phyloP scores from a whole-genome alignment of 2,113 vertebrate genomes.

The Lanius collurio region DNA sequence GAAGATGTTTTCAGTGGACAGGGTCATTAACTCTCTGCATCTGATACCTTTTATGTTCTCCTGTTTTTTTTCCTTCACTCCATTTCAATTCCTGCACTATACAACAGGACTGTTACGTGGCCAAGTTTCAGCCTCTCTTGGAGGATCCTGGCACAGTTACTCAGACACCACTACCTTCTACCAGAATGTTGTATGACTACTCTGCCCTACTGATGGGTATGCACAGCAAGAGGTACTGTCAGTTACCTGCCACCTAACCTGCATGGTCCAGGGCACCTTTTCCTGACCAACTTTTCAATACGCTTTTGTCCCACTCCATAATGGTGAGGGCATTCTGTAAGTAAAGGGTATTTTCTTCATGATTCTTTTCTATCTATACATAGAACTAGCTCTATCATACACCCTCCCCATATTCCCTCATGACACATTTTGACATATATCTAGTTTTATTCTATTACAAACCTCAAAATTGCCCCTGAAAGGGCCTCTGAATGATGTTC shows the following conservation, averaged over 20 bases:
- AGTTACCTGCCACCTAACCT: not conserved
- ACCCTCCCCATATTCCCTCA: conserved; percentile 39
- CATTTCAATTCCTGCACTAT: not conserved
- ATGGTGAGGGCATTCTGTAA: not conserved
- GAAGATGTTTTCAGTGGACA: conserved; percentile 16
- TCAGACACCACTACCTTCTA: not conserved
- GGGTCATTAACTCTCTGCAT: conserved; percentile 76
- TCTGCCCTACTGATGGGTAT: not conserved
- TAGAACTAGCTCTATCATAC: not conserved
- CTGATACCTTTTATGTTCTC: conserved; percentile 9
- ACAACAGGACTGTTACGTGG: not conserved
- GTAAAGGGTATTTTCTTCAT: not conserved
- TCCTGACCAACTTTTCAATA: not conserved
- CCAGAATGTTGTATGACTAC: not conserved
- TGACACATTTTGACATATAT: conserved; percentile 10
- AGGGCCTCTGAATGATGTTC: conserved; percentile 85
- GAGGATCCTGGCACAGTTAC: not conserved
- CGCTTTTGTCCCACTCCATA: not conserved
- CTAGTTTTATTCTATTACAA: conserved; percentile 72
- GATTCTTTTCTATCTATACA: not conserved
- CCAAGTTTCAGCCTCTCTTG: not conserved
- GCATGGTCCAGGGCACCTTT: not conserved
- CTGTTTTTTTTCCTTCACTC: not conserved
- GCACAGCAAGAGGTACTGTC: not conserved
- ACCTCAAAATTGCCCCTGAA: conserved; percentile 96